These are phyloP conservation scores for Melinopterus prodromus DNA, from an alignment of 2,888 invertebrate species.

Conservation along the genomic window DNA sequence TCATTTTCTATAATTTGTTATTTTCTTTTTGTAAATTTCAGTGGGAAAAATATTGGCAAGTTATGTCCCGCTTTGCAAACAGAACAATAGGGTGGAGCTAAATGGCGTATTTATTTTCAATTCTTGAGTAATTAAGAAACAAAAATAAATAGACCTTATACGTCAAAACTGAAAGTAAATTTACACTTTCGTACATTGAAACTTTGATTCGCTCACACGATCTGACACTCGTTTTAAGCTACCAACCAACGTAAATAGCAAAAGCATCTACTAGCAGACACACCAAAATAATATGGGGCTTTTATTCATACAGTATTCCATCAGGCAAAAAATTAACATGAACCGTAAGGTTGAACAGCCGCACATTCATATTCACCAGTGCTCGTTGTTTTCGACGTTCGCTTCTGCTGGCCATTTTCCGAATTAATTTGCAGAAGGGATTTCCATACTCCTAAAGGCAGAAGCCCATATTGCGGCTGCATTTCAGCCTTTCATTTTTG, in stretches of 20 bases:
- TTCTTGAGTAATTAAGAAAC: too few relatives aligned
- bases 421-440: not conserved
- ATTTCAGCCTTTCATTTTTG: not conserved
- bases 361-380: not conserved
- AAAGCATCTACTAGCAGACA: not conserved
- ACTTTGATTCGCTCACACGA: too few relatives aligned
- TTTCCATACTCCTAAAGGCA: not conserved
- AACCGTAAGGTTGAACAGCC: not conserved
- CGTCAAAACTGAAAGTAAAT: too few relatives aligned
- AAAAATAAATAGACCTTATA: too few relatives aligned
- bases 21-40: too few relatives aligned
- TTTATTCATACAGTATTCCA: not conserved
- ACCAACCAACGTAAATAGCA: not conserved
- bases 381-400: not conserved
- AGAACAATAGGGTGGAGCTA: too few relatives aligned
- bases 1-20: too few relatives aligned
- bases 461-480: not conserved
- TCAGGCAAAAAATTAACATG: not conserved
- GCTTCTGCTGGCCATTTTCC: not conserved
- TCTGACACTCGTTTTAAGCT: too few relatives aligned
- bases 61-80: too few relatives aligned
- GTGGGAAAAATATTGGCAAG: too few relatives aligned
- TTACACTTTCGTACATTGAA: too few relatives aligned
- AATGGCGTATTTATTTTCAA: too few relatives aligned
- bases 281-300: not conserved